Base-by-base conservation (phyloP, 2,888 invertebrate species). In the Liposcelis brunnea region DNA sequence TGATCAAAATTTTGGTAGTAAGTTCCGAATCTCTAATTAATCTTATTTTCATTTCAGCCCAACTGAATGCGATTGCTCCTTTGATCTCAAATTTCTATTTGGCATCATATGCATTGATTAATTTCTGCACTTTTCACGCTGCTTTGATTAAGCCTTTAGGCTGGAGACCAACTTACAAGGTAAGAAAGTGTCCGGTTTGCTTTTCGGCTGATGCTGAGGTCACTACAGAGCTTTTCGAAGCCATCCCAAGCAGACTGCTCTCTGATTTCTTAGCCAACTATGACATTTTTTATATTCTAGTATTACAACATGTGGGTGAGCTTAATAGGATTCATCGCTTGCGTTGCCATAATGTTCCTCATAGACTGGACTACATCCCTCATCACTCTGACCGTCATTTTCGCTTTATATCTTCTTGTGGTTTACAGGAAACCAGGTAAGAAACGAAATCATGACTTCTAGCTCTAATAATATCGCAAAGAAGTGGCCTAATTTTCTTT, bases 121-220 rank as follows among this genome's bases (percentile, higher is more conserved):
- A 93, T 67, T 91, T 90, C 67, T 90, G 91, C 60, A 90, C 90
- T 19, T 93, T 93, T 68, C 93, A 93, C 63, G 90, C 90, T 2
- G 85, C 87, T 1, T 68, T 90, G 34, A 77, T 89, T 19, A 80
- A 86, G 49, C 86, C 87, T 0, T 66, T 87, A 15, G 87, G 87
- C n/a, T 87, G 87, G 87, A 70, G 87, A 50, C 87, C 87, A 46
- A 86, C 85, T 2, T 89, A 87, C 62, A 77, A 75, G 65, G 86
- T 85, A 69, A 68, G 63, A 54, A 48, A 45, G n/a, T n/a, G n/a
- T n/a, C n/a, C n/a, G n/a, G n/a, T n/a, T n/a, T n/a, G 15, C 32
- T n/a, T 32, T 12, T 14, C 35, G 15, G 35, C 8, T 12, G 14
- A 10, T 16, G 15, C 11, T 14, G 35, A 1, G 35, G 35, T 3